These are phyloP conservation scores for Lytechinus variegatus DNA, from an alignment of 35 echinoderm and acorn worm species.

Conservation along the genomic window DNA sequence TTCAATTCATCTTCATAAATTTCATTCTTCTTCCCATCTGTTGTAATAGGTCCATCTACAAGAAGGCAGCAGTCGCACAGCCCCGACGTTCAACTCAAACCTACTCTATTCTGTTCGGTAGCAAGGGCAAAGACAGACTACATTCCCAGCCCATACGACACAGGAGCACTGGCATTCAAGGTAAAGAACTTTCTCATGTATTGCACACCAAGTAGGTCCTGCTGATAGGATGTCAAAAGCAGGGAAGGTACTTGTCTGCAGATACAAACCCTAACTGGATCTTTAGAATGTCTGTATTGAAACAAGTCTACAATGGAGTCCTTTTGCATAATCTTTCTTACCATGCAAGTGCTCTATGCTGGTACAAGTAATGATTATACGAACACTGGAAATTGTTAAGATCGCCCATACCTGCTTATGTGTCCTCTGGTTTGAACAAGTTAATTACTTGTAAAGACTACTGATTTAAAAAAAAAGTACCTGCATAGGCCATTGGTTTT, in stretches of 20 bases:
- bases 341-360: no score
- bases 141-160: slow-evolving; percentile 49
- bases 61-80: slow-evolving; percentile 44
- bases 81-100: slow-evolving; percentile 40
- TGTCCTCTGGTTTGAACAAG: no score
- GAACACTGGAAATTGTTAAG: no score
- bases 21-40: neutral
- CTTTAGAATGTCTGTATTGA: no score
- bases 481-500: no score
- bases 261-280: no score
- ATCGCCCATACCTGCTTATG: no score
- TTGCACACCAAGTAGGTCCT: neutral
- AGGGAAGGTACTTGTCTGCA: neutral
- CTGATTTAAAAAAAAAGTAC: no score
- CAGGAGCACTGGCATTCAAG: slow-evolving; percentile 44
- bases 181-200: neutral
- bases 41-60: neutral
- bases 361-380: no score
- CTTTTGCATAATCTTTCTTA: no score
- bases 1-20: neutral
- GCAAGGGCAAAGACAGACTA: slow-evolving; percentile 12
- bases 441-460: no score
- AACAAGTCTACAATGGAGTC: no score
- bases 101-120: slow-evolving; percentile 30
- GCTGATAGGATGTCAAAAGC: neutral